Base-by-base conservation (phyloP, 2,888 invertebrate species). In the Leucoptera coffeella region DNA sequence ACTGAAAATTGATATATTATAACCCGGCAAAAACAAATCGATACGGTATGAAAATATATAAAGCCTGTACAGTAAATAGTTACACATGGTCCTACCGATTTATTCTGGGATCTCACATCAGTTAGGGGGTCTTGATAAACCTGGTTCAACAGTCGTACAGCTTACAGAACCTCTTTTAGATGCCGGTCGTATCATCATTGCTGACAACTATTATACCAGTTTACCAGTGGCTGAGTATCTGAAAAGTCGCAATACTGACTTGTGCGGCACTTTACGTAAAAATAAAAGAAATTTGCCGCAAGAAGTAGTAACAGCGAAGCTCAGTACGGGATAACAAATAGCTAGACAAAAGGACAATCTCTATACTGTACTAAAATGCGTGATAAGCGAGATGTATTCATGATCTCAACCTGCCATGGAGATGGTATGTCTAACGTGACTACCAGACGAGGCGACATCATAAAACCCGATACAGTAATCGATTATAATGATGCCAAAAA, bases 331-430 rank as follows among this genome's bases (percentile, higher is more conserved):
- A 26, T 30, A 35, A 23, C 17, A 29, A 30, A 27, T 33, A 5
- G 36, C 31, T 9, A 32, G 30, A 9, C 35, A 36, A 28, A 34
- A 31, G 13, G 35, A 36, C 22, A 34, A 35, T 24, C 29, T 26
- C 9, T 29, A 31, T 29, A 36, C 38, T 17, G 36, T 35, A n/a
- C 26, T 37, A 11, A 37, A 35, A 29, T 35, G 35, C 34, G 20
- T 14, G 37, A 35, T 32, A 34, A 36, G 22, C 32, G 31, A 3
- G 33, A 35, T 15, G 33, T 36, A 9, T 29, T 36, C 4, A 36
- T 36, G 35, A 34, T 36, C 22, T 35, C 36, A 6, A 35, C 36
- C 27, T 36, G 31, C 12, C 35, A 36, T 30, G 35, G 35, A 20
- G 31, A 35, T 10, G 15, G 29, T 19, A 32, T 32, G 29, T 30